These are phyloP conservation scores for Dissostichus mawsoni DNA, from an alignment of 2,113 vertebrate genomes.

Conservation along the genomic window DNA sequence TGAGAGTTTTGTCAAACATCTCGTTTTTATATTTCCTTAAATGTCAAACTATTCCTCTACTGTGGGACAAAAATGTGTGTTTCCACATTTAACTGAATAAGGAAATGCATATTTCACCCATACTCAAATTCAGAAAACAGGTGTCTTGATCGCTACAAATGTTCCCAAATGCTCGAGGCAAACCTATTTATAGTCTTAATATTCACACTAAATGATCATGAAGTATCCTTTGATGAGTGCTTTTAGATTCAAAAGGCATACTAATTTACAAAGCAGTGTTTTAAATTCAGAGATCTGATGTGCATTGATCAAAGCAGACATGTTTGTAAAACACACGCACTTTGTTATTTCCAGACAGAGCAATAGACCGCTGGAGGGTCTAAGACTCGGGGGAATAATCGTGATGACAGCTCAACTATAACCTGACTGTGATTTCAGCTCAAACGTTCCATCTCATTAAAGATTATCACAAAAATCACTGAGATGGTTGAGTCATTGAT, in stretches of 20 bases:
- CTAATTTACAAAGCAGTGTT: constrained; percentile 10
- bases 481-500: constrained; percentile 65
- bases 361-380: constrained; percentile 46
- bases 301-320: constrained; percentile 42
- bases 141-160: constrained; percentile 4
- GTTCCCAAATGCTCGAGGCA: constrained; percentile 12
- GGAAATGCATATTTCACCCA: background rate
- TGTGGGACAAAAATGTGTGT: background rate
- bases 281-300: constrained; percentile 30
- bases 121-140: constrained; percentile 8
- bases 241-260: constrained; percentile 16
- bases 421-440: constrained; percentile 66
- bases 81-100: background rate
- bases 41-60: background rate
- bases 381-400: constrained; percentile 52
- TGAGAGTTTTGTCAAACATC: background rate
- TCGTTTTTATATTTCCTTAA: background rate
- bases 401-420: constrained; percentile 65
- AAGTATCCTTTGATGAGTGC: constrained; percentile 12
- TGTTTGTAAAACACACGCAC: constrained; percentile 7
- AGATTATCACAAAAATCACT: constrained; percentile 50
- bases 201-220: constrained; percentile 28
- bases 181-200: constrained; percentile 5
- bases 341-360: constrained; percentile 57
- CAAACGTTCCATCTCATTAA: constrained; percentile 64